Base-by-base conservation (phyloP, 2,888 invertebrate genomes). In the Brachylomia viminalis region DNA sequence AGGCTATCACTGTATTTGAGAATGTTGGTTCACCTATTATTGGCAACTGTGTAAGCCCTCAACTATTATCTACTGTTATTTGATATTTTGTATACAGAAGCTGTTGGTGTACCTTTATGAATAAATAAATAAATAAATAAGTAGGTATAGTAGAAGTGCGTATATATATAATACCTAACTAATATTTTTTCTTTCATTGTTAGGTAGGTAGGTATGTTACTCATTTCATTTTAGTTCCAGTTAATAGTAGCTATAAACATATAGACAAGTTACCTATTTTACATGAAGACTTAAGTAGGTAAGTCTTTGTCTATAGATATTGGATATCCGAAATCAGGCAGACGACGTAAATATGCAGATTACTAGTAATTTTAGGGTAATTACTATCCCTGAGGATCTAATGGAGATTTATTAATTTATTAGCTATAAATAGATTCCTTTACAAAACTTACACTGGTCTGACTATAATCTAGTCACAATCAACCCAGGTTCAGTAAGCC, bases 401-500 rank as follows among this genome's bases (percentile, higher is more conserved):
- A 49, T 67, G 23, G 2, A 47, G 10, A 59, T 62, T 45, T 58
- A 66, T 64, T 58, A 52, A 61, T 30, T 66, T 15, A 79, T 33
- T 10, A n/a, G 30, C 49, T 66, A 49, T n/a, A 75, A 62, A 75
- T 62, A 82, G 23, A 67, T 20, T 47, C 8, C 8, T 62, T 33
- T 33, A 56, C 27, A 23, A 15, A 42, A 47, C 42, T 33, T 47
- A 54, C 38, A 8, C 20, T 56, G 33, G 42, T 72, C 45, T 64
- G 58, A 59, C 42, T 54, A 27, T 33, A 59, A 70, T 70, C 62
- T 67, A 75, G 58, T 56, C 17, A 52, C 71, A 15, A 72, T 45
- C 52, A 52, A 72, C 47, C 61, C 33, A 75, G 83, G n/a, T 62
- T 42, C 7, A 10, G 38, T 58, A 68, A 81, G 61, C 67, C 61